Base-by-base conservation (phyloP, 92 coral and sea anemone genomes). In the Paragorgia papillata region DNA sequence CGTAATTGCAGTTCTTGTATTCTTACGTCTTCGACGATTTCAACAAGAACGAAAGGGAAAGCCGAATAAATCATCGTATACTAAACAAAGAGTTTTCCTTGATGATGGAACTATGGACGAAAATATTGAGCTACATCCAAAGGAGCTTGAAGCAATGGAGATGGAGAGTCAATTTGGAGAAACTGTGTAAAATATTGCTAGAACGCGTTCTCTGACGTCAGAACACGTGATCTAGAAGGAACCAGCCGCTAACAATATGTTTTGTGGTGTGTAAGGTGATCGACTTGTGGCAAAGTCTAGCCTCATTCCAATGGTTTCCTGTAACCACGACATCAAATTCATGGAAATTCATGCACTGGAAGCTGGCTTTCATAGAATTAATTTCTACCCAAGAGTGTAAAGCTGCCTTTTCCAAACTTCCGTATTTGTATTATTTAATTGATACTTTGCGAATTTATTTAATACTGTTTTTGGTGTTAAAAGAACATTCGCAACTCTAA, bases 101-200 rank as follows among this genome's bases (percentile, higher is more conserved):
- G 62, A 51, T 6, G 76, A 56, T 15, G n/a, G n/a, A n/a, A 25
- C 39, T 14, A 31, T 54, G 20, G 78, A 71, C 27, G 78, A 71
- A 55, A 71, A 32, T 31, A 17, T 37, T 20, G 57, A 50, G 21
- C 20, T 71, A 35, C 49, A 55, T 71, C 50, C 78, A 19, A 71
- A 71, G 57, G 32, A 71, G 20, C 29, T 55, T 7, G 78, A 71
- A 55, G 64, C 51, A 18, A 5, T 30, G 3, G 78, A 51, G 35
- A 71, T 71, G 49, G 78, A 71, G 3, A 71, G 62, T 15, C 78
- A 71, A 71, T 58, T 30, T 25, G 78, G 78, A 71, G 78, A 71
- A 34, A 53, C 78, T 25, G 78, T 71, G 78, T 71, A 71, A 64
- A 24, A 6, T 3, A 3, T 7, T 7, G 25, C 27, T 14, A 15